Evolutionary conservation across 2,113 vertebrate species (phyloP).

Genomic region (Xiphophorus couchianus): DNA sequence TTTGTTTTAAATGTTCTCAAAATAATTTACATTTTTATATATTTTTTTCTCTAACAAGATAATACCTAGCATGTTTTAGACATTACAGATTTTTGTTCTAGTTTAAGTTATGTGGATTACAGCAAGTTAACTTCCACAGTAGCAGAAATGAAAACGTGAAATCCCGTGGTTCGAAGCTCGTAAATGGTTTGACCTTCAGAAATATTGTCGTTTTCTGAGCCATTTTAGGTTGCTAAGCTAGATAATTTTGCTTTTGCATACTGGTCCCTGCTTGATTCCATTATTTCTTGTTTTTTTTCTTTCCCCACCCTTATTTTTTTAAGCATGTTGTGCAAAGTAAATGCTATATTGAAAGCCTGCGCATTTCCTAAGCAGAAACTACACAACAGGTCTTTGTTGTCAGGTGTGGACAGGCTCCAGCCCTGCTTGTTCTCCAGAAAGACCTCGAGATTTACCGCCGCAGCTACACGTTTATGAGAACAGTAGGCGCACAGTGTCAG

Average conservation of each 20-base stretch:
- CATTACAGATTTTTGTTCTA: slow-evolving; percentile 30
- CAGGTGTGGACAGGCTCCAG: slow-evolving; percentile 49
- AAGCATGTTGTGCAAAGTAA: slow-evolving; percentile 11
- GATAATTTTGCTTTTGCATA: not conserved
- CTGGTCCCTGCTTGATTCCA: not conserved
- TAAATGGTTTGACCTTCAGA: slow-evolving; percentile 25
- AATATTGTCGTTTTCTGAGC: slow-evolving; percentile 16
- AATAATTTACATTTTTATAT: not conserved
- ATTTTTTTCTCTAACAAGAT: slow-evolving; percentile 38
- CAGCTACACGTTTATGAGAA: slow-evolving; percentile 45
- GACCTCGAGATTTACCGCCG: slow-evolving; percentile 56
- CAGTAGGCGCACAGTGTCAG: slow-evolving; percentile 60
- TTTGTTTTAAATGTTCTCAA: not conserved
- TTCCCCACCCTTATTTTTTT: slow-evolving; percentile 12
- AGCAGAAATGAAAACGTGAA: slow-evolving; percentile 37
- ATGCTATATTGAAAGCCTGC: slow-evolving; percentile 19
- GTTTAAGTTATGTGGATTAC: slow-evolving; percentile 39
- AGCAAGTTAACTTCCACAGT: slow-evolving; percentile 49
- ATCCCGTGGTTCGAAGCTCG: slow-evolving; percentile 16
- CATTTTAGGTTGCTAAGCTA: slow-evolving; percentile 6
- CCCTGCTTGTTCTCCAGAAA: slow-evolving; percentile 46
- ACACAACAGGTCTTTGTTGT: slow-evolving; percentile 45
- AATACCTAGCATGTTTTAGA: slow-evolving; percentile 42
- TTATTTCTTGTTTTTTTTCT: not conserved
- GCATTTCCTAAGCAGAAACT: slow-evolving; percentile 23